Conservation (phyloP, 2,113 vertebrate species). For the Melanerpes aurifrons region DNA sequence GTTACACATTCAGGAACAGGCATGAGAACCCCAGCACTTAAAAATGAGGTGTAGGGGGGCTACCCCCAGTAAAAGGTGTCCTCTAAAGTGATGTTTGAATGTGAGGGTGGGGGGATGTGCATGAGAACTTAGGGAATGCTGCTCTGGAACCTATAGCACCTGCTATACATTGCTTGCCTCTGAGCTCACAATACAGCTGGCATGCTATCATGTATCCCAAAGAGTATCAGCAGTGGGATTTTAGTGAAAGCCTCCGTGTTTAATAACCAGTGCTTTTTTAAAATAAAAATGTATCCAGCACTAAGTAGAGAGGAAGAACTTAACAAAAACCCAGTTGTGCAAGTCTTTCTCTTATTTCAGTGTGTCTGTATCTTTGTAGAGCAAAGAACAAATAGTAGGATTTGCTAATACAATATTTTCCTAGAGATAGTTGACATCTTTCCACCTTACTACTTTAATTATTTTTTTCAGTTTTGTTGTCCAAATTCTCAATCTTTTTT, state of each 20-base stretch:
- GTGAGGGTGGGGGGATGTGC: too few species aligned
- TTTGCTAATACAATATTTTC: neutral
- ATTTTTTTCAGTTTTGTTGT: neutral
- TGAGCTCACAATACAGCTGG: constrained; percentile 51
- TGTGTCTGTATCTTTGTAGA: neutral
- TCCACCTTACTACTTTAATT: neutral
- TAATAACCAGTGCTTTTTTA: neutral
- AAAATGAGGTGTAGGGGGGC: neutral
- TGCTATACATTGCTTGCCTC: constrained; percentile 6
- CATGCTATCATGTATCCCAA: constrained; percentile 39
- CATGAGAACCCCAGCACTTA: neutral
- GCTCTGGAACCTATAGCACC: neutral
- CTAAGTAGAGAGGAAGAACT: neutral
- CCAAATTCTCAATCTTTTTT: neutral
- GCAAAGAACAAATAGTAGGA: neutral
- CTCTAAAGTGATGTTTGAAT: neutral
- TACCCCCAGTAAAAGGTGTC: neutral
- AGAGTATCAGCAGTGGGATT: constrained; percentile 2
- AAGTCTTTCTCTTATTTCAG: neutral
- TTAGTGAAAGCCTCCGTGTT: neutral
- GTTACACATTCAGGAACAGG: neutral
- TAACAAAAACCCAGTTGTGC: neutral
- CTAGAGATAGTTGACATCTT: neutral
- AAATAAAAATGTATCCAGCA: neutral
- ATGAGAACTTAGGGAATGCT: neutral